Evolutionary conservation across 2,888 invertebrate genomes (phyloP).

Genomic region (Erebia epiphron): DNA sequence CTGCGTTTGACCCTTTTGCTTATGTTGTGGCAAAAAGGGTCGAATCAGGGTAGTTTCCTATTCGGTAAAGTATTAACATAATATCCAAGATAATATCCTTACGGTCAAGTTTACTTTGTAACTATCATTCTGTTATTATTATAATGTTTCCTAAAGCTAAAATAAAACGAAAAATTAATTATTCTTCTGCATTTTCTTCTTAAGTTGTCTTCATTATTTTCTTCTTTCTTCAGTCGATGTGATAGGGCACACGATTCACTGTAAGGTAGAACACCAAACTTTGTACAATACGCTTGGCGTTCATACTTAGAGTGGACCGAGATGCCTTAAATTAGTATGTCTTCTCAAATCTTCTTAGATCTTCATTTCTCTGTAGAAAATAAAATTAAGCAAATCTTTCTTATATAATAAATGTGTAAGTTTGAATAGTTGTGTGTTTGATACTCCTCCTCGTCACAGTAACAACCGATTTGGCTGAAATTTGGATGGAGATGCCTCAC

Average conservation of each 20-base stretch:
- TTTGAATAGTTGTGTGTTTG: too few species aligned
- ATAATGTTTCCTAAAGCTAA: neutral
- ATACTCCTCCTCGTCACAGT: too few species aligned
- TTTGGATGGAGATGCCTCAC: too few species aligned
- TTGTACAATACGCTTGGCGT: conserved; percentile 91
- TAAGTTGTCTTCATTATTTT: conserved; percentile 28
- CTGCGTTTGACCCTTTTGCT: conserved; percentile 18
- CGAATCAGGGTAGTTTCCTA: conserved; percentile 37
- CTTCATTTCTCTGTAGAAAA: conserved; percentile 1
- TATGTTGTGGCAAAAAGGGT: conserved; percentile 35
- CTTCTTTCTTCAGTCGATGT: conserved; percentile 47
- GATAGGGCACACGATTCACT: conserved; percentile 88
- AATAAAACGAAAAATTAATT: neutral
- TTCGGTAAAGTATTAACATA: conserved; percentile 31
- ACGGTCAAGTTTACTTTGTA: conserved; percentile 10
- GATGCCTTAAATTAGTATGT: conserved; percentile 42
- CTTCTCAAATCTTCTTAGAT: conserved; percentile 31
- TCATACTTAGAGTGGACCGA: conserved; percentile 95
- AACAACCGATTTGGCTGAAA: too few species aligned
- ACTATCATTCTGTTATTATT: conserved; percentile 9
- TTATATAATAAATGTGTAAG: too few species aligned
- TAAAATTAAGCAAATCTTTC: neutral
- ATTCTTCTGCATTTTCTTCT: neutral
- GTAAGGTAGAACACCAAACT: conserved; percentile 99
- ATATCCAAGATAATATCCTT: conserved; percentile 24